Percentiles rank a stretch among this genome's conserved stretches.
Evolutionary conservation across 2,888 invertebrate species (phyloP).

Genomic region (Tenthredo scrophulariae): DNA sequence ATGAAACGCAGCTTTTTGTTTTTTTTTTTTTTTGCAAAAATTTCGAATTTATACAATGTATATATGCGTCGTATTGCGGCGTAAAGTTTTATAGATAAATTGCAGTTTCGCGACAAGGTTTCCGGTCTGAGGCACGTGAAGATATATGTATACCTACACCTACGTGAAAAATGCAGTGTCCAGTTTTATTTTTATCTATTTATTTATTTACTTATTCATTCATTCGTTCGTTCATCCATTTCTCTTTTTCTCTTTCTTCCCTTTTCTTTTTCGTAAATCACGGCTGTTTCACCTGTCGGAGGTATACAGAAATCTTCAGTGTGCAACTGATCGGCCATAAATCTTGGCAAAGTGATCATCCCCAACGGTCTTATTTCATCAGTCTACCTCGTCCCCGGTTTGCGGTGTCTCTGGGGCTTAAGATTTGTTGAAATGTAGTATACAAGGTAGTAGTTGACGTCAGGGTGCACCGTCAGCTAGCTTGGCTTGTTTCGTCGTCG

Average conservation of each 20-base stretch:
- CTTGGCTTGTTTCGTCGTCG: conserved; percentile 70
- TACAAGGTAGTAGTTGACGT: conserved; percentile 10
- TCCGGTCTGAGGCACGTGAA: conserved; percentile 31
- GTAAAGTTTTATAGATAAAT: conserved; percentile 47
- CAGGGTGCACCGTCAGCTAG: conserved; percentile 7
- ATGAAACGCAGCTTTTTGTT: not conserved
- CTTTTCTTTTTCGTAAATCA: not conserved
- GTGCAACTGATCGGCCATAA: conserved; percentile 13
- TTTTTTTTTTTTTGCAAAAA: not conserved
- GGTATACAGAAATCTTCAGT: not conserved
- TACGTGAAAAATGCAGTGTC: conserved; percentile 34
- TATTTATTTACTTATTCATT: conserved; percentile 14
- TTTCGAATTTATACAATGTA: conserved; percentile 38
- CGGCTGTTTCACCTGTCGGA: not conserved
- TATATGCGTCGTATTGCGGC: conserved; percentile 18
- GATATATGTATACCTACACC: not conserved
- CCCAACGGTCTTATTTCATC: not conserved
- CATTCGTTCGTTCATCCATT: not conserved
- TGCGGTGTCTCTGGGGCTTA: conserved; percentile 23
- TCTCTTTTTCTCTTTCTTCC: conserved; percentile 1
- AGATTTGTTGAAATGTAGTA: conserved; percentile 13
- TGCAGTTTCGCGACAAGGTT: conserved; percentile 34
- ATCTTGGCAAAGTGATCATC: conserved; percentile 17
- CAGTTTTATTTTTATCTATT: not conserved
- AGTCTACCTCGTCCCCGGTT: not conserved